Evolutionary conservation across 2,797 vertebrate species (phyloP).

Genomic region (Aphelocoma californica): DNA sequence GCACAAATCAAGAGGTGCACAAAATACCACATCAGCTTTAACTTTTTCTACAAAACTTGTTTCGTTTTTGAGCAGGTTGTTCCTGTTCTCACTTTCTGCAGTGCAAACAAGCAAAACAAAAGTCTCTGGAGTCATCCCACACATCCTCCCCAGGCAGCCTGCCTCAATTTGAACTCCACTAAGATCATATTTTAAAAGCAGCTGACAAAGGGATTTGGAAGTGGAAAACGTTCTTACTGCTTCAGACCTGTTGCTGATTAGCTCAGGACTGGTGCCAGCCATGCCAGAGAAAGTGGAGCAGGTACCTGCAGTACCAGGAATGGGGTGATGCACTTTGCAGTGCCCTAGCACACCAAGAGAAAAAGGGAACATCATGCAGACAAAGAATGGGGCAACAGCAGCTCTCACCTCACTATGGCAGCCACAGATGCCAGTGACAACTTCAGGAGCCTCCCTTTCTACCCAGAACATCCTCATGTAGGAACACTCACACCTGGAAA

Average conservation of each 20-base stretch:
- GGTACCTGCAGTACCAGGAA: not conserved
- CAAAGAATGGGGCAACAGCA: fast-evolving
- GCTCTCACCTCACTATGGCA: not conserved
- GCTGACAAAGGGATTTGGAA: not conserved
- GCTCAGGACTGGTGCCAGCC: not conserved
- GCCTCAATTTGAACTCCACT: not conserved
- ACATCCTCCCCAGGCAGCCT: not conserved
- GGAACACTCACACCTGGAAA: not conserved
- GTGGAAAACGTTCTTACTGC: not conserved
- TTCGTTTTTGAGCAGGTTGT: not conserved
- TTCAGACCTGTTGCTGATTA: not conserved
- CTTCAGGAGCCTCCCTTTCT: not conserved
- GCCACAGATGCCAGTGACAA: not conserved
- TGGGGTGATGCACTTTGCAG: not conserved
- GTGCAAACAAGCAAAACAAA: not conserved
- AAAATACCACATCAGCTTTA: not conserved
- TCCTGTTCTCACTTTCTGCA: not conserved
- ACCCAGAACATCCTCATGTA: not conserved
- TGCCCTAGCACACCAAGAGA: fast-evolving
- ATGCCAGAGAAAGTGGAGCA: not conserved
- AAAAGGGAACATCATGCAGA: not conserved
- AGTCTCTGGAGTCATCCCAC: not conserved
- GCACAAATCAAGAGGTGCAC: not conserved
- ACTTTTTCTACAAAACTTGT: not conserved
- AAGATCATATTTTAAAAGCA: not conserved